phyloP scores from a whole-genome alignment of 2,797 vertebrate species.

The Spea hammondii region DNA sequence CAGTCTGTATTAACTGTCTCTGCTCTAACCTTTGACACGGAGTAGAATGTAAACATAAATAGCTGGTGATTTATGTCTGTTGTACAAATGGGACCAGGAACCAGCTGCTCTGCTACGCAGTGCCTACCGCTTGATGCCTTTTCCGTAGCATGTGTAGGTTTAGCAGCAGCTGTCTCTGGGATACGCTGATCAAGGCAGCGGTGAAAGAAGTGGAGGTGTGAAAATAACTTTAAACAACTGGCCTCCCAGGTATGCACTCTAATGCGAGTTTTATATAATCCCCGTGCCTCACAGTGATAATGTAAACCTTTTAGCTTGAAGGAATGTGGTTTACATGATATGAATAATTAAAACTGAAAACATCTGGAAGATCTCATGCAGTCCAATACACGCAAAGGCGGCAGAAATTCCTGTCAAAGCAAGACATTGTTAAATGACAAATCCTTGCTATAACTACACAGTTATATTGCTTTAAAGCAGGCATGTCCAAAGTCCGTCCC shows the following conservation, averaged over 20 bases:
- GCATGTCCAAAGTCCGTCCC: too few relatives aligned
- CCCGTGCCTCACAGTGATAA: neutral
- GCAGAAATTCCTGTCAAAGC: neutral
- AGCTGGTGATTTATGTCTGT: neutral
- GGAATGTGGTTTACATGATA: slow-evolving; percentile 24
- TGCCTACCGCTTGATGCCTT: too few relatives aligned
- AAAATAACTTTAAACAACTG: neutral
- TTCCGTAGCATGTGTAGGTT: neutral
- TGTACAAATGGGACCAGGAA: neutral
- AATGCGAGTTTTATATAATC: slow-evolving; percentile 8
- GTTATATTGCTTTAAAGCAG: neutral
- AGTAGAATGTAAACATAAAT: neutral
- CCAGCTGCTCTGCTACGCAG: neutral
- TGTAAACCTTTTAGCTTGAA: slow-evolving; percentile 28
- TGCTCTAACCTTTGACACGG: neutral
- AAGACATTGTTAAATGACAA: neutral
- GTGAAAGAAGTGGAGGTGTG: neutral
- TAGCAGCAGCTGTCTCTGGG: neutral
- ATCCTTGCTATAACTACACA: neutral
- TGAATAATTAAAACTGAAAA: slow-evolving; percentile 1
- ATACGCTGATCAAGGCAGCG: neutral
- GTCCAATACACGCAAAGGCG: neutral
- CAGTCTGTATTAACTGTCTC: neutral
- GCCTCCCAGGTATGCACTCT: slow-evolving; percentile 2
- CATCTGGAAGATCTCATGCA: slow-evolving; percentile 17